Evolutionary conservation across 1,140 invertebrate species (phyloP), one percentile per base, ranked within the genome.

Genomic region (Paraescarpia echinospica): DNA sequence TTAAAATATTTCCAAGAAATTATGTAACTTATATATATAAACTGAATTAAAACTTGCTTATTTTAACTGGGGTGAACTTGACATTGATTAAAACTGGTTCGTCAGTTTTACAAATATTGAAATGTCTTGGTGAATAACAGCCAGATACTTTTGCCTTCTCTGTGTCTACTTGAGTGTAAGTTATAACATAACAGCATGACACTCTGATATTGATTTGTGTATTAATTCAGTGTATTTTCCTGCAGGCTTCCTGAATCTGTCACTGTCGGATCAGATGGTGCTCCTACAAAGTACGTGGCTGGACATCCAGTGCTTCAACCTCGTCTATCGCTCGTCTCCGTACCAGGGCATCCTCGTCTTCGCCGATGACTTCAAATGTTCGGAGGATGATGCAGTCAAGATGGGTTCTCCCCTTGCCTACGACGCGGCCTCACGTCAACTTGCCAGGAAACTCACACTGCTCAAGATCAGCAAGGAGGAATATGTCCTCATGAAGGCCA

Each of bases 241-340:
- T 34, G 33, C 91, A 97, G 97, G 98, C 92, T 99, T 99, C 94
- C 97, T 98, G 33, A 98, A 98, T 94, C 96, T 99, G 91, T 95
- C 98, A 9, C 96, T 99, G 31, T 98, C 99, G 94, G 98, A 99
- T 96, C 99, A 99, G 97, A 99, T 99, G 99, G 97, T 98, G 94
- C 96, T 99, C 59, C 96, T 99, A 51, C 98, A 99, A 96, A 98
- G 98, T 94, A 98, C 98, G 22, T 99, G 99, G 99, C 98, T 98
- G 1, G 99, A 99, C 97, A 98, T 99, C 94, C 96, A 99, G 22
- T 98, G 98, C 48, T 97, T 99, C n/a, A 98, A 98, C 94, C 96
- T 99, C 31, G 98, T 98, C 27, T 99, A 98, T 96, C 97, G 98
- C 95, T 99, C 96, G 88, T 95, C 94, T 92, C 95, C 95, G 33